Percentiles rank a stretch among this genome's conserved stretches.
Evolutionary conservation across 2,888 invertebrate genomes (phyloP).

Genomic region (Aradus depressus): DNA sequence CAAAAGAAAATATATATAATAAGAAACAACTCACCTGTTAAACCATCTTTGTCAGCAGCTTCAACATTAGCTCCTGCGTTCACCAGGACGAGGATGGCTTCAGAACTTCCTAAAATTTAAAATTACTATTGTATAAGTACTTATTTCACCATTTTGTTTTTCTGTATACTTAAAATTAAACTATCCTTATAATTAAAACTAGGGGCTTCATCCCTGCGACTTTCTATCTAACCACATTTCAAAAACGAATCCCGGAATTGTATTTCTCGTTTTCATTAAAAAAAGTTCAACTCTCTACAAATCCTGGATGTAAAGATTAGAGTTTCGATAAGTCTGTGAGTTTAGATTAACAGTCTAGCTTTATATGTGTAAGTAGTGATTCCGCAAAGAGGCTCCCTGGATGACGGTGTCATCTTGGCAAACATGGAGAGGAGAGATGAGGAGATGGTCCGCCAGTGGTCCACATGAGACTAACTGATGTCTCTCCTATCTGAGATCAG

Average conservation of each 20-base stretch:
- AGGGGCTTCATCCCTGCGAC: not conserved
- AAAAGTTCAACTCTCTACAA: too few species aligned
- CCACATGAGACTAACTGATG: too few species aligned
- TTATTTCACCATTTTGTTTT: not conserved
- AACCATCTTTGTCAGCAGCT: slow-evolving; percentile 78
- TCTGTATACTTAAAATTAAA: not conserved
- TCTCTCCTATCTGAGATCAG: too few species aligned
- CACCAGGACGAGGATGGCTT: slow-evolving; percentile 78
- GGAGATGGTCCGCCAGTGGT: too few species aligned
- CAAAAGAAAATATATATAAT: not conserved
- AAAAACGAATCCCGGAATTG: not conserved
- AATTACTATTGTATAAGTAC: not conserved
- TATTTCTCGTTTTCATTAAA: too few species aligned
- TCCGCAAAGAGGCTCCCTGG: too few species aligned
- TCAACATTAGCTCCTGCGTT: slow-evolving; percentile 76
- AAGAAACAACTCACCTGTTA: slow-evolving; percentile 55
- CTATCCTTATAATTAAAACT: not conserved
- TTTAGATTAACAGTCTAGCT: too few species aligned
- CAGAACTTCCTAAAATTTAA: slow-evolving; percentile 56
- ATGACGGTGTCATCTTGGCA: too few species aligned
- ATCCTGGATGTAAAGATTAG: too few species aligned
- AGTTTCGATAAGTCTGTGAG: too few species aligned
- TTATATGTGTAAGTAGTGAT: too few species aligned
- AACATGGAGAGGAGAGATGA: too few species aligned
- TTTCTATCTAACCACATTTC: not conserved